Evolutionary conservation across 2,888 invertebrate species (phyloP), one percentile per base, ranked within the genome.

Genomic region (Cephalotes varians): DNA sequence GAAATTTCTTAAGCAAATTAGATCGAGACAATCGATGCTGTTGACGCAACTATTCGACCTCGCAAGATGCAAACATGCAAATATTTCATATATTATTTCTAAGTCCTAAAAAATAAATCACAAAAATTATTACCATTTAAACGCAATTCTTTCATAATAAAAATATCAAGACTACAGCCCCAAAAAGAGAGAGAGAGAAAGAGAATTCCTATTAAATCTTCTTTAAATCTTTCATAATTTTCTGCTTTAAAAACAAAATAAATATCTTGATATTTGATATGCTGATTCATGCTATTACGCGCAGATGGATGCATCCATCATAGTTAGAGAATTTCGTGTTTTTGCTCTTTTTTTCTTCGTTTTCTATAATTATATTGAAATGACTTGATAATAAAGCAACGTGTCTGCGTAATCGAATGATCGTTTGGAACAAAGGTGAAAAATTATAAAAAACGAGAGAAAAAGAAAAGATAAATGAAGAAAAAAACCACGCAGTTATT

Each of bases 1-100:
- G 3, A 64, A 49, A 76, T 76, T 76, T 76, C 37, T 76, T 76
- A 76, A 65, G 65, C 65, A 76, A 76, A 76, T 65, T 34, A 18
- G 37, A 76, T 51, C 15, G 64, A 51, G 28, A 51, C 37, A 76
- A 37, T 64, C 49, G 37, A 74, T 51, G 21, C 25, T 7, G 2
- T 5, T 51, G 18, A 9, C 28, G 37, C 6, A 34, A 31, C 9
- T 40, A 34, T 0, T 15, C 25, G 6, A 44, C 3, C 10, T 18
- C 15, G 34, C 71, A 31, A 60, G 15, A 73, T n/a, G 7, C 49
- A 51, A 69, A 51, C 51, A 9, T 34, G 5, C 67, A 31, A 18
- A n/a, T 15, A 31, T 69, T 51, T 69, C 15, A 51, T 15, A 34
- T 5, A 15, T 69, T 69, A 4, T 34, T 34, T 21, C 15, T 10